Conservation (phyloP, 1,140 invertebrate species). For the Adelges cooleyi region DNA sequence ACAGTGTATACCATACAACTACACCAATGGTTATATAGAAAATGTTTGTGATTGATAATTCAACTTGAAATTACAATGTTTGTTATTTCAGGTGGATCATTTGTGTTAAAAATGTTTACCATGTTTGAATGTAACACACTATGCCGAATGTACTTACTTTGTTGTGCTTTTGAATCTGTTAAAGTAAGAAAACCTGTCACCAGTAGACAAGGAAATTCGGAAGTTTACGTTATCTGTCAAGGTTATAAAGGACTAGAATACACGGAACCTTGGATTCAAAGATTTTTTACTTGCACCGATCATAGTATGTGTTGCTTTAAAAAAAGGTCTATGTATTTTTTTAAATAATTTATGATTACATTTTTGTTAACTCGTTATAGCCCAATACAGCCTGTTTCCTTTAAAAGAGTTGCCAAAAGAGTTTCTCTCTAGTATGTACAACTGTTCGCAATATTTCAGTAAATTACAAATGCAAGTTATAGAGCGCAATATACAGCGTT, state of each 20-base stretch:
- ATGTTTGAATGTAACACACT: slow-evolving; percentile 72
- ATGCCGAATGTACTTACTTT: slow-evolving; percentile 67
- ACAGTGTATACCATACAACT: too few species aligned
- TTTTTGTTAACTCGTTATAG: background rate
- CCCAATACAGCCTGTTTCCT: background rate
- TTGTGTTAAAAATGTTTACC: slow-evolving; percentile 87
- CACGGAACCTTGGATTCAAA: slow-evolving; percentile 19
- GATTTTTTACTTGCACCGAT: background rate
- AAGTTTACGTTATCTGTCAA: slow-evolving; percentile 76
- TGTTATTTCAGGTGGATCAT: slow-evolving; percentile 46
- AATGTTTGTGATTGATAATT: too few species aligned
- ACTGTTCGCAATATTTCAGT: slow-evolving; percentile 19
- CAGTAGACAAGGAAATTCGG: slow-evolving; percentile 91
- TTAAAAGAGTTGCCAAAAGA: slow-evolving; percentile 17
- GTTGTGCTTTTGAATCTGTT: slow-evolving; percentile 58
- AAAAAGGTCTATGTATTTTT: background rate
- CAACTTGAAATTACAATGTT: background rate
- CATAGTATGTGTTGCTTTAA: background rate
- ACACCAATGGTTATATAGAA: too few species aligned
- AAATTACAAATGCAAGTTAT: slow-evolving; percentile 17
- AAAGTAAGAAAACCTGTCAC: slow-evolving; percentile 75
- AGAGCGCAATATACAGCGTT: slow-evolving; percentile 1
- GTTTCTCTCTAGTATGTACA: slow-evolving; percentile 13
- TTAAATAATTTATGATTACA: background rate
- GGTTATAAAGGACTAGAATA: slow-evolving; percentile 41